Base-by-base conservation (phyloP, 2,888 invertebrate species). In the Drosophila quinaria region DNA sequence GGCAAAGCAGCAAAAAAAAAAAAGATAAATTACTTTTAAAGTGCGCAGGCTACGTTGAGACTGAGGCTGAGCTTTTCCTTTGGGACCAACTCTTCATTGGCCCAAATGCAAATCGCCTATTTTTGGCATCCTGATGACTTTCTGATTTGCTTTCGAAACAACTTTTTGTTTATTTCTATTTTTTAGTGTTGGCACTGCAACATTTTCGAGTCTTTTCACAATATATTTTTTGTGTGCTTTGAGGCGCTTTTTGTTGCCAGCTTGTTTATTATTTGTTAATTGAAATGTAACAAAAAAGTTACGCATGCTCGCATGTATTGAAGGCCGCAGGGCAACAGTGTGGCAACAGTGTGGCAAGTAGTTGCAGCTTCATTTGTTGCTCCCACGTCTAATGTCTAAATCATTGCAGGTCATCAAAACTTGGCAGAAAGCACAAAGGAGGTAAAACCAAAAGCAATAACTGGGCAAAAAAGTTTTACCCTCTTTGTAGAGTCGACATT, bases 241-340 rank as follows among this genome's bases (percentile, higher is more conserved):
- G 73, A 49, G 80, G 76, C 80, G 63, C 64, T 78, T 82, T 75
- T 80, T 80, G 73, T 75, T 80, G 75, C 65, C 75, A 60, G 63
- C 75, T 81, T 86, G 84, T 89, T 83, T 88, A 85, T 88, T 88
- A 85, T 85, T 88, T 85, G 87, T 88, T 86, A 85, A 85, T 85
- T 85, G 88, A 80, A 88, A 83, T 85, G 80, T 77, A 64, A 56
- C 69, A 79, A 82, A 58, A 85, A 83, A 83, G 72, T 82, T 85
- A 68, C 69, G 74, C 77, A 78, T 64, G 66, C 63, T 63, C 33
- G 56, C 47, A 15, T 51, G 54, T 31, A 58, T 46, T 35, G 25
- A 33, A 17, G 37, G 11, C 6, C 19, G 33, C 8, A 17, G 8
- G 15, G 15, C 31, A 33, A 15, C 44, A 39, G 8, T n/a, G 41